Evolutionary conservation across 2,797 vertebrate genomes (phyloP), one percentile per base, ranked within the genome.

Genomic region (Balearica regulorum): DNA sequence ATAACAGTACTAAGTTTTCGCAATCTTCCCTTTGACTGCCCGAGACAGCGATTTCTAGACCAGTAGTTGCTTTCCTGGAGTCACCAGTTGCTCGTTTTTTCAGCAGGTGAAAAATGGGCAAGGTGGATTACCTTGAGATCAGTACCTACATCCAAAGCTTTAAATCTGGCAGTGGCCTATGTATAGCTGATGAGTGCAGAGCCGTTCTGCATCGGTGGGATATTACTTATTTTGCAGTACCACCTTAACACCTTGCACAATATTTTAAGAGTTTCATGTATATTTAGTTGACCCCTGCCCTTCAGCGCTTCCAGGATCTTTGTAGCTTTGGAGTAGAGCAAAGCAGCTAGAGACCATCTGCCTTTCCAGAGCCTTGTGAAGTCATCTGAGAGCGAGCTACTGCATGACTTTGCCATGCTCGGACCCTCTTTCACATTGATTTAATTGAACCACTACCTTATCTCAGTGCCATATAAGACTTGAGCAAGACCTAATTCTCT

Each of bases 141-240:
- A 68, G 16, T 16, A 24, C 9, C 16, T 37, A 7, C 4, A 10
- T 2, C 6, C 62, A 79, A 17, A 72, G 51, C 11, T 72, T 46
- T 44, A 54, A 33, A 24, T 69, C 22, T 41, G 14, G 0, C 0
- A 0, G 9, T 39, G 55, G n/a, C 29, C 9, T 29, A 8, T 24
- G 9, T 25, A 28, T 6, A 87, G 48, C 28, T 46, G 46, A 22
- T 33, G 53, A 76, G 48, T 0, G 2, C 43, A 49, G 17, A 58
- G 26, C 6, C n/a, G 7, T 51, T 44, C 71, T 48, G 12, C 14
- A 14, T n/a, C n/a, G 19, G 16, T 58, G 43, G 16, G 20, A 11
- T 4, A 1, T 7, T 24, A 13, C 17, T 89, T 41, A 21, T 25
- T 58, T 43, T 31, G 13, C 8, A n/a, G 43, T 0, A 11, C 4